These are phyloP conservation scores for Otolemur crassicaudatus DNA, from an alignment of 2,797 vertebrate species.

Conservation along the genomic window DNA sequence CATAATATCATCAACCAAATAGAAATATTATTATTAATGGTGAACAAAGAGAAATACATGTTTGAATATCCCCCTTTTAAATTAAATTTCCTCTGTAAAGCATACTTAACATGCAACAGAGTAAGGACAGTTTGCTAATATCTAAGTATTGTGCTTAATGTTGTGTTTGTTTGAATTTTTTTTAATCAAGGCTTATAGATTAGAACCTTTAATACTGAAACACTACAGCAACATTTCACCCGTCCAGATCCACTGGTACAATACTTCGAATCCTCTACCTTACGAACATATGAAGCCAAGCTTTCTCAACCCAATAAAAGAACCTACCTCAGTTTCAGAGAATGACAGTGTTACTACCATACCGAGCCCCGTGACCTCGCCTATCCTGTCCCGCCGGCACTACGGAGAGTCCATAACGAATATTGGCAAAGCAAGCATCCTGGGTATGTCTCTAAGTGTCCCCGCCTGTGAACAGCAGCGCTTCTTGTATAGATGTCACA, in stretches of 20 bases:
- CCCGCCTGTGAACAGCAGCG: neutral
- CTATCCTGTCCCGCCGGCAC: conserved; percentile 92
- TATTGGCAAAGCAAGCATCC: conserved; percentile 97
- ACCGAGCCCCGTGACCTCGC: conserved; percentile 96
- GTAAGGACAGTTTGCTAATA: conserved; percentile 50
- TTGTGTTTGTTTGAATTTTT: conserved; percentile 59
- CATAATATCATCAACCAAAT: neutral
- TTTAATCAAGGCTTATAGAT: conserved; percentile 94
- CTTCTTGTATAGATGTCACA: neutral
- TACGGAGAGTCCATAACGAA: conserved; percentile 98
- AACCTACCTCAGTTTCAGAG: conserved; percentile 92
- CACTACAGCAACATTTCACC: conserved; percentile 98
- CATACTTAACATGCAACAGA: conserved; percentile 13
- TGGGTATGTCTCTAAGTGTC: conserved; percentile 88
- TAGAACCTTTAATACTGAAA: conserved; percentile 97
- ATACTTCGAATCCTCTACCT: conserved; percentile 92
- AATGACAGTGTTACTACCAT: conserved; percentile 92
- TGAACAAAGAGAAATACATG: conserved; percentile 45
- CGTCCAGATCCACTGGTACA: conserved; percentile 98
- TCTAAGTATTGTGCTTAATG: conserved; percentile 44
- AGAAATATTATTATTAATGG: conserved; percentile 11
- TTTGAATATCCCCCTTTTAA: conserved; percentile 40
- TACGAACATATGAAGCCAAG: conserved; percentile 95
- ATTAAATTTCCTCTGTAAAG: neutral
- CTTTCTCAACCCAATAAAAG: conserved; percentile 95